Evolutionary conservation across 2,888 invertebrate species (phyloP), one percentile per base, ranked within the genome.

Genomic region (Parascotia fuliginaria): DNA sequence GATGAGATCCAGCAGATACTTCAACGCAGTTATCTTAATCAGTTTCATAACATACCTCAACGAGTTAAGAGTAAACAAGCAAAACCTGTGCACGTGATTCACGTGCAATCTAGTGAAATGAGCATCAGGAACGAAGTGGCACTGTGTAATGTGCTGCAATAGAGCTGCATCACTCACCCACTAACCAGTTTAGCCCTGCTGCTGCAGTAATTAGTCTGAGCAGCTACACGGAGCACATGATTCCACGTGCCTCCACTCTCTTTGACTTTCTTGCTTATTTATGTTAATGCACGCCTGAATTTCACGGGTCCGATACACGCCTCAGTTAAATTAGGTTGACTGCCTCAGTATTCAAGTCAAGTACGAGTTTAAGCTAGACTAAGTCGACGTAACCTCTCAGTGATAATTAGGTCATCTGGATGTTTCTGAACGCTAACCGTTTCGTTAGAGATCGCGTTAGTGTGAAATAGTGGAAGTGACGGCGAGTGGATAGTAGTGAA

Each of bases 181-280:
- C 82, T 86, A 89, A 88, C 81, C 78, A 79, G 83, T 85, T 88
- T 85, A 87, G 79, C 76, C 75, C 70, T 75, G 77, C 80, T 80
- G 77, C 77, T 80, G 83, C 80, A 84, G 84, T 87, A 88, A 89
- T 90, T 89, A 90, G 83, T 82, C 79, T 83, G 80, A 87, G 81
- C 81, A 83, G 73, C 75, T 74, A 78, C 73, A 77, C 79, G 73
- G 72, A 77, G 79, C 77, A 58, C 73, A 73, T 64, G 68, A 77
- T 72, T 77, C 61, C 66, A 76, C 72, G 73, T 77, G 38, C 60
- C 46, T 63, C 63, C 41, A 52, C 62, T 72, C 73, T 71, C 78
- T 79, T 75, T 71, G 75, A 73, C 71, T 77, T 70, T 72, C 75
- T 72, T 71, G 76, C 73, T 80, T 72, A 77, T 68, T 78, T 75